Evolutionary conservation across 2,888 invertebrate species (phyloP).

Genomic region (Ernsta delagoae): DNA sequence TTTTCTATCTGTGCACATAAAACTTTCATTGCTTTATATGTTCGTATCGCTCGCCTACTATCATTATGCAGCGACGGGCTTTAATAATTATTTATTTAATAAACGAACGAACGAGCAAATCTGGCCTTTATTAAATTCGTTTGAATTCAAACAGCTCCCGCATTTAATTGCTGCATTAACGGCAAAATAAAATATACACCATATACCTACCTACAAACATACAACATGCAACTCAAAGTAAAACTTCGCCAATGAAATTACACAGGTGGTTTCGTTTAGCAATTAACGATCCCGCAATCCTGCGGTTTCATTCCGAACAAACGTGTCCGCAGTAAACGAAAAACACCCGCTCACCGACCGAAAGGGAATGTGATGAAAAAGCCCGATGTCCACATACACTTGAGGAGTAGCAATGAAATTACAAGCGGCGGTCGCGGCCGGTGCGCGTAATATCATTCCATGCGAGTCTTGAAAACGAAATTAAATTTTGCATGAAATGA

Average conservation of each 20-base stretch:
- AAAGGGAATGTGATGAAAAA: slow-evolving; percentile 84
- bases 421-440: slow-evolving; percentile 73
- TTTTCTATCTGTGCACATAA: background rate
- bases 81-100: slow-evolving; percentile 36
- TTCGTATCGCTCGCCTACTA: slow-evolving; percentile 23
- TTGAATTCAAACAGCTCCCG: slow-evolving; percentile 36
- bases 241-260: slow-evolving; percentile 67
- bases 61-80: slow-evolving; percentile 23
- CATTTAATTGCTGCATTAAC: slow-evolving; percentile 51
- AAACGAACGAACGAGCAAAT: slow-evolving; percentile 35
- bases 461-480: slow-evolving; percentile 84
- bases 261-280: slow-evolving; percentile 73
- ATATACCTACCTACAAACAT: background rate
- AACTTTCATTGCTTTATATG: background rate
- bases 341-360: slow-evolving; percentile 72
- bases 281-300: slow-evolving; percentile 80
- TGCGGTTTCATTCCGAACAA: slow-evolving; percentile 77
- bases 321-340: slow-evolving; percentile 73
- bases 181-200: slow-evolving; percentile 48
- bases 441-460: slow-evolving; percentile 81
- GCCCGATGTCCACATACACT: slow-evolving; percentile 82
- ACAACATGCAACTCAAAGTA: slow-evolving; percentile 55
- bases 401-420: slow-evolving; percentile 80
- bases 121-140: slow-evolving; percentile 37
- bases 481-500: slow-evolving; percentile 85